phyloP scores from a whole-genome alignment of 2,113 vertebrate genomes.

The Gymnocephalus cernua region DNA sequence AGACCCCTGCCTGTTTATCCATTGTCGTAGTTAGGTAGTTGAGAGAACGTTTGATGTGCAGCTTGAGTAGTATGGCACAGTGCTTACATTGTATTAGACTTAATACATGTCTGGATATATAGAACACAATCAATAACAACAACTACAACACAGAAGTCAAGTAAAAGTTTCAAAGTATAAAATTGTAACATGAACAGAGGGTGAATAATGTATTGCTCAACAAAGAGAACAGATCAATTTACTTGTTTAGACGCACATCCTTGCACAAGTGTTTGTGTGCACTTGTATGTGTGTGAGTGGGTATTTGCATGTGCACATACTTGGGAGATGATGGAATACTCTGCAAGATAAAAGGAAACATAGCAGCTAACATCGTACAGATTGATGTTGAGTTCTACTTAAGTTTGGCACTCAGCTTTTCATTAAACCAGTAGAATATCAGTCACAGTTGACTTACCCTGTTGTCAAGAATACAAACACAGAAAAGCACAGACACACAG shows the following conservation, averaged over 20 bases:
- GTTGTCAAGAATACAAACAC: constrained; percentile 82
- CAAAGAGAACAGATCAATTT: constrained; percentile 52
- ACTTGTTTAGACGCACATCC: not conserved
- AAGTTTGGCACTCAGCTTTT: constrained; percentile 82
- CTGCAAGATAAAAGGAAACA: constrained; percentile 62
- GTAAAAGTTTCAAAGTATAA: constrained; percentile 64
- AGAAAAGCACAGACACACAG: constrained; percentile 78
- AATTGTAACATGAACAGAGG: constrained; percentile 51
- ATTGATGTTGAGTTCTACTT: constrained; percentile 70
- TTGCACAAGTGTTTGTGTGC: constrained; percentile 7
- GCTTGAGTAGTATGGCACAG: constrained; percentile 80
- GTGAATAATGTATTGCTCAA: constrained; percentile 81
- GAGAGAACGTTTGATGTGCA: constrained; percentile 72
- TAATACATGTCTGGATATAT: constrained; percentile 75
- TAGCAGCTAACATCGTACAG: constrained; percentile 64
- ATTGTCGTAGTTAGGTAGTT: constrained; percentile 77
- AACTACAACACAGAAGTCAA: constrained; percentile 75
- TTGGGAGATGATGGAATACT: constrained; percentile 47
- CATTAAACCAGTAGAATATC: constrained; percentile 77
- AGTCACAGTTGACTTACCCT: constrained; percentile 83
- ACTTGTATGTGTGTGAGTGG: constrained; percentile 38
- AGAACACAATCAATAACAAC: constrained; percentile 71
- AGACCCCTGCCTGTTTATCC: constrained; percentile 40
- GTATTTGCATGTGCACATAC: constrained; percentile 43
- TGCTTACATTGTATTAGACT: constrained; percentile 80